phyloP scores from a whole-genome alignment of 2,888 invertebrate genomes.

The Nebria brevicollis region DNA sequence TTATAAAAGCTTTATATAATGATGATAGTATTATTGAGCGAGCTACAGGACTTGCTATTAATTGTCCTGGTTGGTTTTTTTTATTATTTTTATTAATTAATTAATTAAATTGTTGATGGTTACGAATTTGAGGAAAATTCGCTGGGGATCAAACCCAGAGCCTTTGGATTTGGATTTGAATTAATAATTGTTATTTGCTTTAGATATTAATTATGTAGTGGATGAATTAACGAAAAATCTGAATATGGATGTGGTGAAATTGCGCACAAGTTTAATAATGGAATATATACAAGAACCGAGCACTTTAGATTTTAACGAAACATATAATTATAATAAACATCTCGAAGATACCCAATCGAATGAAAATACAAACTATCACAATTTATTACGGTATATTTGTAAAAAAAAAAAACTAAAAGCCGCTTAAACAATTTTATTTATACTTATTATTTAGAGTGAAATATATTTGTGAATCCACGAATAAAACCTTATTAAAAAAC shows the following conservation, averaged over 20 bases:
- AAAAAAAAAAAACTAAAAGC: background rate
- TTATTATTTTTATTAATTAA: too few relatives aligned
- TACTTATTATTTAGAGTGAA: constrained; percentile 23
- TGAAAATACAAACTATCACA: constrained; percentile 16
- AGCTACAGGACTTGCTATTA: constrained; percentile 55
- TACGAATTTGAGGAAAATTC: too few relatives aligned
- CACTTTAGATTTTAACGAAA: constrained; percentile 20
- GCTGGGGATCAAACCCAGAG: too few relatives aligned
- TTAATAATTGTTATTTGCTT: constrained; percentile 39
- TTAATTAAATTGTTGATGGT: too few relatives aligned
- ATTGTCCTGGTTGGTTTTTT: constrained; percentile 23
- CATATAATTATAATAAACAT: background rate
- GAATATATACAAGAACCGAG: constrained; percentile 30
- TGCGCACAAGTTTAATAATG: constrained; percentile 52
- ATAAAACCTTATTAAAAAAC: constrained; percentile 6
- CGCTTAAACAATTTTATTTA: constrained; percentile 2
- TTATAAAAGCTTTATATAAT: constrained; percentile 64
- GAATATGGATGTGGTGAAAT: constrained; percentile 58
- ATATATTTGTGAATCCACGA: constrained; percentile 36
- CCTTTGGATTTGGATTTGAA: too few relatives aligned
- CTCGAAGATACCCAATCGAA: background rate
- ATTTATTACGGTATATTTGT: constrained; percentile 34
- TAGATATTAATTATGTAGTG: constrained; percentile 65
- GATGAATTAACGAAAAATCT: constrained; percentile 61
- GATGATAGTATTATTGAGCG: constrained; percentile 64